Conservation (phyloP, 2,797 vertebrate species). For the Rhabdophis nuchalis region DNA sequence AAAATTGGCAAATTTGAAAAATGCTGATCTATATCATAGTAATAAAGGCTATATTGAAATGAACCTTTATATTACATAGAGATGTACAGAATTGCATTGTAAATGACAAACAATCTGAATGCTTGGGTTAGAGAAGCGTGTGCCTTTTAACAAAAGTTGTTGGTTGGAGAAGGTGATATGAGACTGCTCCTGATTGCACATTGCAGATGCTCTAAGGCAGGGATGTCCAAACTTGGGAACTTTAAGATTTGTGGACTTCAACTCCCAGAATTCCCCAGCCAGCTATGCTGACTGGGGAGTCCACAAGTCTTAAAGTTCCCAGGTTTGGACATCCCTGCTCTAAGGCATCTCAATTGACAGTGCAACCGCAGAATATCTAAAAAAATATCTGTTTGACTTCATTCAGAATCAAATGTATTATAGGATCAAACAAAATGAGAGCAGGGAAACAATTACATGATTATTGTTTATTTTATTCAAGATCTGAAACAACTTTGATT, state of each 20-base stretch:
- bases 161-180: neutral
- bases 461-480: slow-evolving; percentile 31
- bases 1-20: too few relatives aligned
- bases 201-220: neutral
- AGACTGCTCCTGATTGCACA: neutral
- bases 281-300: too few relatives aligned
- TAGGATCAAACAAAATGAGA: slow-evolving; percentile 20
- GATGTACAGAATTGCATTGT: neutral
- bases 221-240: too few relatives aligned
- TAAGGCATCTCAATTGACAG: neutral
- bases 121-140: neutral
- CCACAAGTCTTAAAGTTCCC: too few relatives aligned
- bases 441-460: slow-evolving; percentile 29
- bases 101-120: neutral
- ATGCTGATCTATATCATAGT: neutral
- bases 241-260: too few relatives aligned
- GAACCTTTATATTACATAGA: neutral
- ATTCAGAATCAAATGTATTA: slow-evolving; percentile 12
- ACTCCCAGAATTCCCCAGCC: too few relatives aligned
- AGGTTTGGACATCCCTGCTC: too few relatives aligned
- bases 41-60: neutral
- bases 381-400: neutral
- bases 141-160: neutral
- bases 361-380: neutral
- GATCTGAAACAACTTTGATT: slow-evolving; percentile 21